phyloP scores from a whole-genome alignment of 2,113 vertebrate genomes.

The Natator depressus region DNA sequence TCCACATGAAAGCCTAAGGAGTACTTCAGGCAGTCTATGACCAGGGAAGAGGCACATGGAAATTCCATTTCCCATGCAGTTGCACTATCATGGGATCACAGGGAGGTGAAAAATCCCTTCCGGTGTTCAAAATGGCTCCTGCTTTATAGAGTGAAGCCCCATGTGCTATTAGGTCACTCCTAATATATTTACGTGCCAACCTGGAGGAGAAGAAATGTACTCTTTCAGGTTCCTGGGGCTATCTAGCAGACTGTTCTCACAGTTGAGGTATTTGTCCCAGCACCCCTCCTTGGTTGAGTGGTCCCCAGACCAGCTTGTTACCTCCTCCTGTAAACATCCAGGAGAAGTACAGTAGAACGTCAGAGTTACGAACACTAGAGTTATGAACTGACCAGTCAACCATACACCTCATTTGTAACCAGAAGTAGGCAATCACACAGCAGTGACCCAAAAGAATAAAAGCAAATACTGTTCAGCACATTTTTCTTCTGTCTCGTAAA shows the following conservation, averaged over 20 bases:
- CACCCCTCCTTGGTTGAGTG: not conserved
- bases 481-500: no score
- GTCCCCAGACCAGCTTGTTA: not conserved
- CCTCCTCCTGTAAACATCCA: not conserved
- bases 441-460: no score
- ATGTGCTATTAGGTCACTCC: not conserved
- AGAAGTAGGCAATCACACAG: no score
- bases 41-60: not conserved
- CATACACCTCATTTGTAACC: no score
- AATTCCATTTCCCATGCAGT: not conserved
- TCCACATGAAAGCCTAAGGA: not conserved
- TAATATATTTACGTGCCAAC: not conserved
- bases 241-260: not conserved
- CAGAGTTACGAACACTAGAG: no score
- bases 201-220: not conserved
- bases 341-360: not conserved
- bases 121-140: not conserved
- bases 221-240: not conserved
- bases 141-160: not conserved
- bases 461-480: no score
- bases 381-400: no score
- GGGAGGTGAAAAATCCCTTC: not conserved
- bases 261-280: no score
- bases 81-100: not conserved
- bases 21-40: not conserved